Percentiles rank a stretch among this genome's conserved stretches.
These are phyloP conservation scores for Coptodon bakossiorum DNA, from an alignment of 2,113 vertebrate genomes.

Conservation along the genomic window DNA sequence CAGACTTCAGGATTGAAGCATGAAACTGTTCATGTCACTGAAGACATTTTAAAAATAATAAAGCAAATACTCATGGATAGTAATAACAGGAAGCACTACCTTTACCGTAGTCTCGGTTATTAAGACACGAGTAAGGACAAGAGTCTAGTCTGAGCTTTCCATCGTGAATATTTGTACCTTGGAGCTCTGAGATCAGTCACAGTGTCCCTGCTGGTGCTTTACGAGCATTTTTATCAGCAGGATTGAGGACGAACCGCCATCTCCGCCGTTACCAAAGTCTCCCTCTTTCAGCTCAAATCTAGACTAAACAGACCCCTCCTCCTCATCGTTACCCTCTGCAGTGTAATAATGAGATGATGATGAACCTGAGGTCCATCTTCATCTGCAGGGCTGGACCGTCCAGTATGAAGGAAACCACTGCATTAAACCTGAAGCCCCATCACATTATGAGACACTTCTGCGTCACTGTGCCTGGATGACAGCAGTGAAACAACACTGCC, in stretches of 20 bases:
- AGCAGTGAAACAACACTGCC: neutral
- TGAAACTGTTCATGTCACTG: neutral
- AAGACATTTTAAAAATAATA: neutral
- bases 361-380: neutral
- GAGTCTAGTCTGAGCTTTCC: neutral
- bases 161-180: fast-evolving
- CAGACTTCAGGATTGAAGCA: neutral
- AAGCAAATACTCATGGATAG: neutral
- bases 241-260: fast-evolving
- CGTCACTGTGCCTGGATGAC: neutral
- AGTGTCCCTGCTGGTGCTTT: fast-evolving
- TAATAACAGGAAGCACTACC: neutral
- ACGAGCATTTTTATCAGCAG: neutral
- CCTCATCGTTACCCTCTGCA: neutral
- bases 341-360: neutral
- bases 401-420: neutral
- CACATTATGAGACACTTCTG: neutral
- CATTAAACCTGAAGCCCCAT: neutral
- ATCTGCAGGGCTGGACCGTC: neutral
- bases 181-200: neutral
- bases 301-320: neutral
- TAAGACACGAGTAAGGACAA: neutral
- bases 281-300: fast-evolving
- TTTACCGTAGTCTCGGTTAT: fast-evolving
- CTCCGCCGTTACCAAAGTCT: neutral